Percentiles rank a stretch among this genome's conserved stretches.
Conservation (phyloP, 2,888 invertebrate species). For the Leptopilina myrica region DNA sequence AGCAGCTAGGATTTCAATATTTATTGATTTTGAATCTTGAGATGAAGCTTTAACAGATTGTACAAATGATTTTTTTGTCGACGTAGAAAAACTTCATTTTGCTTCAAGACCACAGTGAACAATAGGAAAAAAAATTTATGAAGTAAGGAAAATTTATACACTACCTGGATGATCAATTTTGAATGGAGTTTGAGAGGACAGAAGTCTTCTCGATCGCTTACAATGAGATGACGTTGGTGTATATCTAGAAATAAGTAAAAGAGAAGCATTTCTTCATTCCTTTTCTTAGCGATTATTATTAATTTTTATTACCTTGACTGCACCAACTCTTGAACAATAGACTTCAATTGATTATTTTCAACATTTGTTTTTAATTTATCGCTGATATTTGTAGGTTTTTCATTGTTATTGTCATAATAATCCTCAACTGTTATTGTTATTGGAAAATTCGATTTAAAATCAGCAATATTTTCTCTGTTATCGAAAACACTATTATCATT, state of each 20-base stretch:
- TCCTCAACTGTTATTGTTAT: slow-evolving; percentile 24
- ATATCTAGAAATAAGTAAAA: slow-evolving; percentile 53
- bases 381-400: background rate
- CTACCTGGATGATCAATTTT: slow-evolving; percentile 46
- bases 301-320: slow-evolving; percentile 60
- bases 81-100: no score
- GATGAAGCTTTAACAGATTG: no score
- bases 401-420: background rate
- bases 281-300: no score
- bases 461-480: background rate
- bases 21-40: no score
- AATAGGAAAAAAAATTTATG: background rate
- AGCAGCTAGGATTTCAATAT: no score
- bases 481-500: background rate
- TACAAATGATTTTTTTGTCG: no score
- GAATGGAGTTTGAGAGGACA: slow-evolving; percentile 51
- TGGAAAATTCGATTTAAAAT: background rate
- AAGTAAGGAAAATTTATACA: background rate
- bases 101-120: no score
- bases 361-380: slow-evolving; percentile 42
- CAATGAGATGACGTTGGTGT: slow-evolving; percentile 56
- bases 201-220: slow-evolving; percentile 51
- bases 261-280: no score
- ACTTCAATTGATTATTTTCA: slow-evolving; percentile 49
- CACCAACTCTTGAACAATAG: slow-evolving; percentile 65